phyloP scores from a whole-genome alignment of 2,888 invertebrate species.

The Chymomyza fuscimana region DNA sequence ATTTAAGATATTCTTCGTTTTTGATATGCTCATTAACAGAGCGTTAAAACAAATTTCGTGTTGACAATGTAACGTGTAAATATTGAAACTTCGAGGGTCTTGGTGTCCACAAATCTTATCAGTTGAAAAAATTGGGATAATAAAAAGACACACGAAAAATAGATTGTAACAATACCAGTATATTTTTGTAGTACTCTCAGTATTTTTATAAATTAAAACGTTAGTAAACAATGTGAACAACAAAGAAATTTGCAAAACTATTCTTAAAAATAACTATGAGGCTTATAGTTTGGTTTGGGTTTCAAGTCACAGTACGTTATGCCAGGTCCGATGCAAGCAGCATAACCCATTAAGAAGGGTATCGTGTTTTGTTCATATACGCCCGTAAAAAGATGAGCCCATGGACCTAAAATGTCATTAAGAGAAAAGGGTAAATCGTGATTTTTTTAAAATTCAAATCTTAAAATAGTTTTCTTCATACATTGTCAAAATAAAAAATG shows the following conservation, averaged over 20 bases:
- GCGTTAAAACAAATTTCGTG: no score
- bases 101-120: no score
- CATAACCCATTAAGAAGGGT: slow-evolving; percentile 80
- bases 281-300: slow-evolving; percentile 32
- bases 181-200: background rate
- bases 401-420: slow-evolving; percentile 78
- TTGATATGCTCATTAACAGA: no score
- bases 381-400: slow-evolving; percentile 83
- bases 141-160: background rate
- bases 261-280: background rate
- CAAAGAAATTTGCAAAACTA: background rate
- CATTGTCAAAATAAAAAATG: no score
- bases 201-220: background rate
- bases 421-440: no score
- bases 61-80: no score
- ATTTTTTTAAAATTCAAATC: no score
- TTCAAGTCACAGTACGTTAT: slow-evolving; percentile 57
- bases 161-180: no score
- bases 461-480: no score
- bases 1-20: no score
- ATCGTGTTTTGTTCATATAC: slow-evolving; percentile 83
- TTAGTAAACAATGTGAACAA: no score
- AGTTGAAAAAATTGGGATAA: background rate
- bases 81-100: no score
- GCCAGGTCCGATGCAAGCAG: slow-evolving; percentile 75